Evolutionary conservation across 1,140 invertebrate genomes (phyloP).

Genomic region (Drosophila santomea): DNA sequence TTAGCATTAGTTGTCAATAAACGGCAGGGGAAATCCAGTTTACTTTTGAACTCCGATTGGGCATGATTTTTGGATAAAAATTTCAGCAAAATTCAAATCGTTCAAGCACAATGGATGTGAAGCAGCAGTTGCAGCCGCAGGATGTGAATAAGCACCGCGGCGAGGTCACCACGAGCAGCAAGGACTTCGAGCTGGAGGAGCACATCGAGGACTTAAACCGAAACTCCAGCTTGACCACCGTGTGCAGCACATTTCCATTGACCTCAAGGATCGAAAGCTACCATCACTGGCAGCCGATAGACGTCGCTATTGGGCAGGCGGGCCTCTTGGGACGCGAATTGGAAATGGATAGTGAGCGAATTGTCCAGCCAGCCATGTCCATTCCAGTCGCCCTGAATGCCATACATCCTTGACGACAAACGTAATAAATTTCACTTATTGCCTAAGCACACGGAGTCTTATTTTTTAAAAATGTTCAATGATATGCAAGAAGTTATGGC

Average conservation of each 20-base stretch:
- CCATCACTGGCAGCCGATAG: neutral
- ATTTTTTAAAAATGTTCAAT: too few relatives aligned
- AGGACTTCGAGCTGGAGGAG: neutral
- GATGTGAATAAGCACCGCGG: neutral
- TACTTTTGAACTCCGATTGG: neutral
- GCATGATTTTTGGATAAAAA: neutral
- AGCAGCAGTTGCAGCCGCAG: neutral
- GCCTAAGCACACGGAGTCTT: too few relatives aligned
- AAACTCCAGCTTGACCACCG: conserved; percentile 26
- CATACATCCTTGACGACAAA: neutral
- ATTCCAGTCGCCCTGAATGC: neutral
- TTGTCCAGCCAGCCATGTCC: neutral
- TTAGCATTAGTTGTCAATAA: neutral
- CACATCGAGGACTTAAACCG: neutral
- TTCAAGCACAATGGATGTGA: neutral
- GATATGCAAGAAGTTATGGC: too few relatives aligned
- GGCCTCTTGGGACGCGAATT: neutral
- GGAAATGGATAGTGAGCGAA: neutral
- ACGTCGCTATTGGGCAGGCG: too few relatives aligned
- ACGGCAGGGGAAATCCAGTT: neutral
- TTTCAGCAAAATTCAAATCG: neutral
- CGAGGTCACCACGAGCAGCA: too few relatives aligned
- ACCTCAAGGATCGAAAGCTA: neutral
- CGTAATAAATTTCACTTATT: neutral
- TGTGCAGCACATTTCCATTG: conserved; percentile 17